Evolutionary conservation across 2,888 invertebrate species (phyloP).

Genomic region (Scaptomyza reducta): DNA sequence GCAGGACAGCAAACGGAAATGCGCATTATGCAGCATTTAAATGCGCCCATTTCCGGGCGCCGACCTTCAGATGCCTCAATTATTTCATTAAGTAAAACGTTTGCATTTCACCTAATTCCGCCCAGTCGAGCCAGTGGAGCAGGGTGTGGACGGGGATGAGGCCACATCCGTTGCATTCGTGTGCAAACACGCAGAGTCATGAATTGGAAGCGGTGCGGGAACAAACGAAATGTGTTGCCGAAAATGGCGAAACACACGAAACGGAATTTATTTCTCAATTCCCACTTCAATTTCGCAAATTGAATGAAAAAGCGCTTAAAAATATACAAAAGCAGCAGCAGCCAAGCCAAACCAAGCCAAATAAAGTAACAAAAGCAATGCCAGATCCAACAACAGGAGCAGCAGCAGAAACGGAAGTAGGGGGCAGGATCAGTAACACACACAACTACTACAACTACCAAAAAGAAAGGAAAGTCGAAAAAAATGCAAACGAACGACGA

Average conservation of each 20-base stretch:
- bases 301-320: constrained; percentile 82
- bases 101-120: constrained; percentile 79
- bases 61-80: constrained; percentile 75
- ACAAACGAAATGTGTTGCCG: constrained; percentile 37
- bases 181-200: constrained; percentile 62
- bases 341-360: constrained; percentile 28
- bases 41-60: constrained; percentile 66
- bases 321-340: constrained; percentile 77
- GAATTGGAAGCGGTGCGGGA: not conserved
- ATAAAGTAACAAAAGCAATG: constrained; percentile 70
- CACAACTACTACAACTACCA: not conserved
- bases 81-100: constrained; percentile 79
- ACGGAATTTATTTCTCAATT: constrained; percentile 83
- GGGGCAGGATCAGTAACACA: constrained; percentile 41
- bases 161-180: constrained; percentile 71
- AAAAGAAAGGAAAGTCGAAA: constrained; percentile 11
- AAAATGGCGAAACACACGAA: constrained; percentile 63
- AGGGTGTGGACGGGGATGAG: too few species aligned
- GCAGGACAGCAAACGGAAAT: constrained; percentile 59
- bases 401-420: constrained; percentile 30
- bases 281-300: constrained; percentile 83
- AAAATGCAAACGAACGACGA: constrained; percentile 61
- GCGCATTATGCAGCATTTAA: constrained; percentile 74
- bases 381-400: constrained; percentile 20
- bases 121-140: constrained; percentile 31